Percentiles rank a stretch among this genome's conserved stretches.
Conservation (phyloP, 2,888 invertebrate genomes). For the Zele albiditarsus region DNA sequence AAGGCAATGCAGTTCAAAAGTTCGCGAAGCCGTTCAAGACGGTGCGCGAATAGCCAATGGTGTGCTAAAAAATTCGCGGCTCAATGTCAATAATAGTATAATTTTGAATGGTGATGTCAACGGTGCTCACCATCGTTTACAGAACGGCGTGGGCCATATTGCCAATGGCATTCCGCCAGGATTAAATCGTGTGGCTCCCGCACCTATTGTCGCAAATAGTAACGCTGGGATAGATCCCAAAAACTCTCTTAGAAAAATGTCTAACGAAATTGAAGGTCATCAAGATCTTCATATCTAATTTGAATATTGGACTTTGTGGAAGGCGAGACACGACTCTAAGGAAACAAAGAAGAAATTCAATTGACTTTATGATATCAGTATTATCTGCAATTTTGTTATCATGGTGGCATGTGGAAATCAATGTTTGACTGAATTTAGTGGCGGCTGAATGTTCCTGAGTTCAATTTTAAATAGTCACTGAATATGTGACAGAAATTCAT, state of each 20-base stretch:
- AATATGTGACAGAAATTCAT: too few relatives aligned
- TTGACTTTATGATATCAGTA: background rate
- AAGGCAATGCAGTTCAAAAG: constrained; percentile 24
- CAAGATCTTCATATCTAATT: constrained; percentile 64
- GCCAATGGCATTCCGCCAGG: constrained; percentile 59
- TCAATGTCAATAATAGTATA: constrained; percentile 64
- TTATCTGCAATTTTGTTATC: background rate
- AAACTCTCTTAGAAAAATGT: constrained; percentile 69
- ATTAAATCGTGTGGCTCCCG: constrained; percentile 62
- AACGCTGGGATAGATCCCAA: constrained; percentile 24
- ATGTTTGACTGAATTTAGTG: too few relatives aligned
- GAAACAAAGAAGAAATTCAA: too few relatives aligned
- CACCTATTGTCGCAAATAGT: constrained; percentile 51
- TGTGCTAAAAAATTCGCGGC: constrained; percentile 64
- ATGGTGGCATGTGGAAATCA: too few relatives aligned
- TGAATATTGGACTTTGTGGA: background rate
- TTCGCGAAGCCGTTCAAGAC: constrained; percentile 26
- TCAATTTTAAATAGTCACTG: too few relatives aligned
- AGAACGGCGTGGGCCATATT: constrained; percentile 64
- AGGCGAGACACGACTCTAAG: too few relatives aligned
- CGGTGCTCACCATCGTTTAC: constrained; percentile 59
- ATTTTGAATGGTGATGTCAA: constrained; percentile 58
- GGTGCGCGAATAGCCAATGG: constrained; percentile 65
- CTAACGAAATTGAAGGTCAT: constrained; percentile 72
- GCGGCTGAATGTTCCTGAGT: too few relatives aligned